A percentile compares a stretch with the other conserved stretches of the same genome.
Conservation (phyloP, 2,888 invertebrate species). For the Oscheius myriophilus region DNA sequence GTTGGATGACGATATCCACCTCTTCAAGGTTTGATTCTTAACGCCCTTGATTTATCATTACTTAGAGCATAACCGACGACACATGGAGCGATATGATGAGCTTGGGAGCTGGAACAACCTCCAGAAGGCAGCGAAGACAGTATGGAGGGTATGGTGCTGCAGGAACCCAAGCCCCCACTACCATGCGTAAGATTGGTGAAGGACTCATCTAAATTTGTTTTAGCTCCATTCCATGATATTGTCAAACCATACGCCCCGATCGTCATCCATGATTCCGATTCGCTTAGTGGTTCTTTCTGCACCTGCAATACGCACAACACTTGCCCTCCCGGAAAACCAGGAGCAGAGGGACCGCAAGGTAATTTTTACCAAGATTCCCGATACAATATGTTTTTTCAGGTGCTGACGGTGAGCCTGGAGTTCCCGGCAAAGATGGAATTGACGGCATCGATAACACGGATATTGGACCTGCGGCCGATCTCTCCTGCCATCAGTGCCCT, state of each 20-base stretch:
- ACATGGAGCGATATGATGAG: constrained; percentile 23
- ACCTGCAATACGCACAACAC: constrained; percentile 6
- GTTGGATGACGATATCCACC: constrained; percentile 20
- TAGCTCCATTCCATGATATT: background rate
- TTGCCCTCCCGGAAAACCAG: constrained; percentile 22
- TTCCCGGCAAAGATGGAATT: constrained; percentile 24
- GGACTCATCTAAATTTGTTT: too few species aligned
- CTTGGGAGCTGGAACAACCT: constrained; percentile 22
- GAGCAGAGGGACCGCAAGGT: constrained; percentile 27
- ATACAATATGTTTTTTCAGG: background rate
- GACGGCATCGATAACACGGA: constrained; percentile 19
- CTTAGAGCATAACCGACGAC: constrained; percentile 27
- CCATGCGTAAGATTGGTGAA: too few species aligned
- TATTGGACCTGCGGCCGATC: background rate
- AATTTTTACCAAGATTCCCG: too few species aligned
- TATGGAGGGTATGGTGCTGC: constrained; percentile 13
- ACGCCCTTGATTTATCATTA: background rate
- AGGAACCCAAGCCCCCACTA: background rate
- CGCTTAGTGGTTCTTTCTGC: constrained; percentile 3
- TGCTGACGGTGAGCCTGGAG: constrained; percentile 14
- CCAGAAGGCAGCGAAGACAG: constrained; percentile 12
- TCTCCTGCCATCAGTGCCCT: constrained; percentile 2
- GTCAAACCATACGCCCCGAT: background rate
- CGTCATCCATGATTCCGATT: background rate
- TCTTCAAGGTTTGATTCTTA: constrained; percentile 22